Evolutionary conservation across 2,888 invertebrate genomes (phyloP), one percentile per base, ranked within the genome.

Genomic region (Acanthosepion lycidas): DNA sequence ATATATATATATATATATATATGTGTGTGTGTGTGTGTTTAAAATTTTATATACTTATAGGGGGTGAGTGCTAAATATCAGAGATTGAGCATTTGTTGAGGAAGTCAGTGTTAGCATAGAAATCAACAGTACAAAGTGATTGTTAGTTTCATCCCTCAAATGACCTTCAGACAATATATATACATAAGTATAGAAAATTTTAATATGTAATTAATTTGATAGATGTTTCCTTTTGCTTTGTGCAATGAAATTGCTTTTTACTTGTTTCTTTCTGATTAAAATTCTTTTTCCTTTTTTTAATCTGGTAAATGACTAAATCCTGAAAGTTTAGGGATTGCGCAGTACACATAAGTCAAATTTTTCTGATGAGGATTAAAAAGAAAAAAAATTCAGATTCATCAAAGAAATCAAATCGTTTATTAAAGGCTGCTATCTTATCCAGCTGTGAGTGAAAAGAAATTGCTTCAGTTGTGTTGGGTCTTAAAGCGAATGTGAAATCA

Each of bases 341-440:
- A 12, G 78, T 78, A 28, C 8, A 6, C 78, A 78, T 12, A 28
- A 78, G n/a, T 28, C 78, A 78, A 20, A 2, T 55, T 20, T 55
- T 55, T 18, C 55, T 55, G 55, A 55, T 78, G 28, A 78, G 6
- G 78, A 78, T 78, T 28, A 28, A 78, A 28, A 78, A 55, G 12
- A n/a, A 28, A 78, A 78, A 78, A 78, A 78, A 8, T 78, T 78
- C 28, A 28, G 26, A n/a, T 78, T 78, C 28, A 28, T 78, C 78
- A 78, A 78, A 78, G 78, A 78, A 78, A 78, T 78, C 28, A 78
- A 78, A 78, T 78, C 28, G 78, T 78, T 78, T n/a, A 78, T 78
- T 28, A n/a, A 28, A 78, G 9, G n/a, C n/a, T 9, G 28, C 78
- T 78, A 78, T 78, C 28, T 8, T n/a, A 28, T n/a, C 78, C 78